Base-by-base conservation (phyloP, 2,113 vertebrate genomes). In the Pontoporia blainvillei region DNA sequence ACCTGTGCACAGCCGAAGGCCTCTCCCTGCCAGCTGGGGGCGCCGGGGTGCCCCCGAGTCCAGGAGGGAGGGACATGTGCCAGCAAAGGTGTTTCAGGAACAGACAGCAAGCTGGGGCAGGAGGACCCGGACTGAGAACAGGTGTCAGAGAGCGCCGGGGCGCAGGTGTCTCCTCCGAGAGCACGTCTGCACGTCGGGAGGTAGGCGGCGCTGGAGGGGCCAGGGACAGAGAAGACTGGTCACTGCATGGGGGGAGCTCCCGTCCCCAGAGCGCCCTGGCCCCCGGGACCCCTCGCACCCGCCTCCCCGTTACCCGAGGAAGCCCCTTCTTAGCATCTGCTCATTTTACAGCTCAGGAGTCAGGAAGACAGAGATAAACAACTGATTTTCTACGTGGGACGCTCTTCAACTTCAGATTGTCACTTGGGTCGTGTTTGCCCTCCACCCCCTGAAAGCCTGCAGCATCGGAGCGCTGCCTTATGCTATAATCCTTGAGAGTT, bases 91-190 rank as follows among this genome's bases (percentile, higher is more conserved):
- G 21, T 41, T 54, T n/a, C 29, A 44, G 59, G 44, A 36, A 10
- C 73, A 57, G n/a, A 36, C 14, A 10, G 73, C 20, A 27, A 25
- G 64, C 17, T 0, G 4, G 18, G 64, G 23, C 25, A 8, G 57
- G 57, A 69, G 34, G 73, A 4, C 2, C 18, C 36, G 9, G 1
- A 12, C 17, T 11, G 27, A 23, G 64, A 39, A 17, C 1, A 41
- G 57, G 2, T 2, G 2, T 25, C 1, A 2, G n/a, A 2, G n/a
- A n/a, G 29, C 7, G 20, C 0, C 0, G 14, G 4, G 4, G 27
- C 9, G 66, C 29, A 11, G 25, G 61, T 6, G 25, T 46, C 41
- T 57, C 46, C 23, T 31, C 59, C 2, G 10, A 20, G 54, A 29
- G 69, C 39, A 41, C 7, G 5, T 69, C 10, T 2, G 8, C 0